Evolutionary conservation across 1,140 invertebrate genomes (phyloP).

Genomic region (Pentalonia nigronervosa): DNA sequence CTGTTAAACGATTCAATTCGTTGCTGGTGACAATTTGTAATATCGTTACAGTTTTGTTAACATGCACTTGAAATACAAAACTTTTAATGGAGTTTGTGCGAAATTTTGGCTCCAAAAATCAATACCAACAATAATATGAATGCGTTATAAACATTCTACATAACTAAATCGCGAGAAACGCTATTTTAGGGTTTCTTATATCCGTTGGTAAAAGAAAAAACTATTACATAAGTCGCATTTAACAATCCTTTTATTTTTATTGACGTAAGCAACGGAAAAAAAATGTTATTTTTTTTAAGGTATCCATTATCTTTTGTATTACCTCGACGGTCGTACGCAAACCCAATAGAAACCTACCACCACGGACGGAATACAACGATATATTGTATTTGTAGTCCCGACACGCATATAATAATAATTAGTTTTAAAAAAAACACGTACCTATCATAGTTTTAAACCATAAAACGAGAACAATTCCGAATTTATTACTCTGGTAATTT

Average conservation of each 20-base stretch:
- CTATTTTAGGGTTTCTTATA: conserved; percentile 2
- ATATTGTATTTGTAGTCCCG: background rate
- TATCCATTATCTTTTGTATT: conserved; percentile 11
- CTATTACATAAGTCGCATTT: background rate
- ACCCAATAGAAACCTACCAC: background rate
- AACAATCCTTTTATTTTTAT: background rate
- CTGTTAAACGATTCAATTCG: background rate
- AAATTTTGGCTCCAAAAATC: background rate
- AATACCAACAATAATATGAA: background rate
- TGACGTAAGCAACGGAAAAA: background rate
- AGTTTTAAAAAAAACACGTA: background rate
- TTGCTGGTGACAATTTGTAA: background rate
- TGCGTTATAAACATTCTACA: background rate
- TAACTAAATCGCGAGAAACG: background rate
- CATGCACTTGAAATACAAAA: background rate
- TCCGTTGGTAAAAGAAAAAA: background rate
- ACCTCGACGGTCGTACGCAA: background rate
- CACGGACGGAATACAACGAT: background rate
- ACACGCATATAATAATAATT: background rate
- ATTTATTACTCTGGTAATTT: background rate
- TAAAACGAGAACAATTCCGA: background rate
- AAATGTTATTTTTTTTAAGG: conserved; percentile 4
- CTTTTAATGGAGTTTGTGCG: background rate
- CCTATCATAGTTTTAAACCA: background rate
- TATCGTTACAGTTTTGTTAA: background rate